Conservation (phyloP, 2,888 invertebrate genomes). For the Dryadula phaetusa region DNA sequence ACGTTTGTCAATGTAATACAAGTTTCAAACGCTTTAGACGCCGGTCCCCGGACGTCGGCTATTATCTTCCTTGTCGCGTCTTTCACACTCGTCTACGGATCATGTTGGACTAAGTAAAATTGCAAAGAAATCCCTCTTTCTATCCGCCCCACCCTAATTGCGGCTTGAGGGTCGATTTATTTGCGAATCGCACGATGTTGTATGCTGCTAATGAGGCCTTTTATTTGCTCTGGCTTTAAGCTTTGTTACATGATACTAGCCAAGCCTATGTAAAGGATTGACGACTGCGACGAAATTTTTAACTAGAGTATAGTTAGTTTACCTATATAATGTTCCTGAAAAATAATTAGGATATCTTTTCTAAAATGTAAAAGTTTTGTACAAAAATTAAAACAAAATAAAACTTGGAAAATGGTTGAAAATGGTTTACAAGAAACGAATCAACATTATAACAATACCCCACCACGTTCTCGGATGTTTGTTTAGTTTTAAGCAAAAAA, state of each 20-base stretch:
- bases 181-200: slow-evolving; percentile 69
- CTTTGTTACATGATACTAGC: slow-evolving; percentile 36
- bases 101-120: slow-evolving; percentile 80
- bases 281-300: slow-evolving; percentile 30
- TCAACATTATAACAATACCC: too few relatives aligned
- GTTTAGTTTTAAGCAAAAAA: too few relatives aligned
- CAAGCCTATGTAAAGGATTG: slow-evolving; percentile 34
- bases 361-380: neutral
- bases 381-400: too few relatives aligned
- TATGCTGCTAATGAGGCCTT: slow-evolving; percentile 43
- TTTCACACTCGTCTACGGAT: slow-evolving; percentile 71
- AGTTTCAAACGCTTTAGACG: slow-evolving; percentile 1
- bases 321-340: neutral
- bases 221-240: slow-evolving; percentile 43
- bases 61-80: slow-evolving; percentile 75
- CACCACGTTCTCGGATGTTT: too few relatives aligned
- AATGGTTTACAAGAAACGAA: too few relatives aligned
- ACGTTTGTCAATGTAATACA: neutral
- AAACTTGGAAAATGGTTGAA: too few relatives aligned
- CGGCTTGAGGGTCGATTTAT: slow-evolving; percentile 76
- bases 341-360: neutral
- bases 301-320: slow-evolving; percentile 13
- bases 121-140: slow-evolving; percentile 75
- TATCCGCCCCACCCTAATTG: slow-evolving; percentile 69
- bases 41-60: slow-evolving; percentile 42